Base-by-base conservation (phyloP, 1,140 invertebrate species). In the Cotesia glomerata region DNA sequence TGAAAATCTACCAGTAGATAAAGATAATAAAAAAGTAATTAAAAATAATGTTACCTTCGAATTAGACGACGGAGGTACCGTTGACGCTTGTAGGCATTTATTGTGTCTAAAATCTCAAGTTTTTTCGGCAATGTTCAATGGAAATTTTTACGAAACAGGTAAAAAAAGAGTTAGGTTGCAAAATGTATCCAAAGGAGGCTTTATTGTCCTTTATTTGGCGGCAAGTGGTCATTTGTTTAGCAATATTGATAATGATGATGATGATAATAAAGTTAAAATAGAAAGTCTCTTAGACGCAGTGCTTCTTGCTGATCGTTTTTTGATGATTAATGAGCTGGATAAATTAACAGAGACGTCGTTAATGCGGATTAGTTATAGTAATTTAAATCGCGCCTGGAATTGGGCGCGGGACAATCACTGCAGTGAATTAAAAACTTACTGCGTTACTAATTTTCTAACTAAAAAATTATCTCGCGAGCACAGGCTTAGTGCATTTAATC, bases 71-170 rank as follows among this genome's bases (percentile, higher is more conserved):
- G 88, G 88, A 2, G 88, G 87, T 4, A 89, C 85, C 4, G 86
- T 93, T 0, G 84, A 87, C 32, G 89, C 91, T 0, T 91, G 91
- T 75, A 88, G 89, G 66, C 78, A 88, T n/a, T 89, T 88, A 36
- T 77, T 93, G 4, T 91, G 89, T 72, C 85, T 90, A 71, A 88
- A 89, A 73, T 92, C 91, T 0, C 90, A 91, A 67, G 89, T 88
- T 45, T 93, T 93, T 74, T 89, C 87, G 13, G 90, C 90, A 0
- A 90, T 93, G 89, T 83, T 93, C 1, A 88, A 89, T 72, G 92
- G 92, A 1, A 84, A 87, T 26, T 93, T 93, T 78, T 90, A 88
- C 36, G 92, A 93, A 79, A 91, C 91, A 0, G 83, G 84, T 5
- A 88, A 92, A 77, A 87, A 86, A 52, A 83, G 83, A 68, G 88